These are phyloP conservation scores for Mercenaria mercenaria DNA, from an alignment of 1,140 invertebrate species.

Conservation along the genomic window DNA sequence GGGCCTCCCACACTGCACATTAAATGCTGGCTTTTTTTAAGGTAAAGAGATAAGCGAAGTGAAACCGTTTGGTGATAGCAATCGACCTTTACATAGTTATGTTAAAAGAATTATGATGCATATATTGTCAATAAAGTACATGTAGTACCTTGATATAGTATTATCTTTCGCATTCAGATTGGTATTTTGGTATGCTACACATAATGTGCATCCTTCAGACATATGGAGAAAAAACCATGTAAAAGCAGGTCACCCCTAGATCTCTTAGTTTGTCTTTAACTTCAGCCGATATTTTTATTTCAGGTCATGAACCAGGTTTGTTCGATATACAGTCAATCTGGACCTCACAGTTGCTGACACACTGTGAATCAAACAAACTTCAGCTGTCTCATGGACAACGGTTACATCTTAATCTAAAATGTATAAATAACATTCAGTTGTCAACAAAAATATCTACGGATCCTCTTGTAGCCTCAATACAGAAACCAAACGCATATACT, in stretches of 20 bases:
- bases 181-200: not conserved
- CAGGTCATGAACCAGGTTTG: not conserved
- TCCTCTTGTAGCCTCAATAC: not conserved
- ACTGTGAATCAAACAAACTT: not conserved
- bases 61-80: no score
- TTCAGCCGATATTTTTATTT: not conserved
- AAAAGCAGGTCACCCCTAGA: no score
- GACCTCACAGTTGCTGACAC: not conserved
- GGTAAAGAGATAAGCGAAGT: no score
- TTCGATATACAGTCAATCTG: not conserved
- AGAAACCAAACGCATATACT: not conserved
- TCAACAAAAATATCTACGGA: not conserved
- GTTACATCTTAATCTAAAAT: not conserved
- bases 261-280: no score
- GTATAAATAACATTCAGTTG: not conserved
- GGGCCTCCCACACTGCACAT: no score
- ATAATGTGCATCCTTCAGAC: not conserved
- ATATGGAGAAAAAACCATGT: no score
- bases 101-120: no score
- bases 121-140: no score
- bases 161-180: not conserved
- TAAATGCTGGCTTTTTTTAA: no score
- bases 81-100: no score
- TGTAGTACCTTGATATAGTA: not conserved
- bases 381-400: not conserved